phyloP scores from a whole-genome alignment of 2,113 vertebrate genomes.

The Dromiciops gliroides region DNA sequence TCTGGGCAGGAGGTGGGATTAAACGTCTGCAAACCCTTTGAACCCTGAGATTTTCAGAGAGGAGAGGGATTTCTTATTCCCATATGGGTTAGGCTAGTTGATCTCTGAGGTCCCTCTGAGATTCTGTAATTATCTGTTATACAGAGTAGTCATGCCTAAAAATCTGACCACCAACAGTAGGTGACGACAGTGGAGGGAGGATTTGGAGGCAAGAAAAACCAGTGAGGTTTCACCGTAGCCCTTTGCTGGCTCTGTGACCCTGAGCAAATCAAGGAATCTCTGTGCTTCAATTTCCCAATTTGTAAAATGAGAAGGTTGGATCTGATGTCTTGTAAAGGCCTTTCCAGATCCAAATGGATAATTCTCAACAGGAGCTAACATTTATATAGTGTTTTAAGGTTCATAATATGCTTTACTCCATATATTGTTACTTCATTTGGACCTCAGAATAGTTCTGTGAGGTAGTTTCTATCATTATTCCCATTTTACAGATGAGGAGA shows the following conservation, averaged over 20 bases:
- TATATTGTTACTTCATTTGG: not conserved
- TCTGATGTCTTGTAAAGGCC: not conserved
- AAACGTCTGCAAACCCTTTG: not conserved
- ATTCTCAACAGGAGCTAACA: not conserved
- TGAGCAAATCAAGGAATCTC: not conserved
- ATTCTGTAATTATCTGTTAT: not conserved
- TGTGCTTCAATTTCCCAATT: not conserved
- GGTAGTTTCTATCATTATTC: not conserved
- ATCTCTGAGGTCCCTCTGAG: not conserved
- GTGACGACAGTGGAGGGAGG: not conserved
- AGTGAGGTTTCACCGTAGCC: not conserved
- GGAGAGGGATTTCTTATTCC: not conserved
- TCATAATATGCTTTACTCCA: not conserved
- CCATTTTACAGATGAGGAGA: not conserved
- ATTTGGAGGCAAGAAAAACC: not conserved
- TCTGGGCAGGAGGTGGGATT: not conserved
- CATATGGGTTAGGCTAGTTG: not conserved
- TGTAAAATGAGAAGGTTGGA: not conserved
- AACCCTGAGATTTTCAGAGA: not conserved
- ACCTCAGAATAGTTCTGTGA: not conserved
- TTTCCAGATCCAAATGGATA: not conserved
- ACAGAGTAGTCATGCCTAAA: not conserved
- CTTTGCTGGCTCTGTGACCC: not conserved
- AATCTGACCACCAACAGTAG: not conserved
- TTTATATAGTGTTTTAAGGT: not conserved